Percentiles rank a stretch among this genome's conserved stretches.
Evolutionary conservation across 2,888 invertebrate species (phyloP).

Genomic region (Rambutsinella grinnellia): DNA sequence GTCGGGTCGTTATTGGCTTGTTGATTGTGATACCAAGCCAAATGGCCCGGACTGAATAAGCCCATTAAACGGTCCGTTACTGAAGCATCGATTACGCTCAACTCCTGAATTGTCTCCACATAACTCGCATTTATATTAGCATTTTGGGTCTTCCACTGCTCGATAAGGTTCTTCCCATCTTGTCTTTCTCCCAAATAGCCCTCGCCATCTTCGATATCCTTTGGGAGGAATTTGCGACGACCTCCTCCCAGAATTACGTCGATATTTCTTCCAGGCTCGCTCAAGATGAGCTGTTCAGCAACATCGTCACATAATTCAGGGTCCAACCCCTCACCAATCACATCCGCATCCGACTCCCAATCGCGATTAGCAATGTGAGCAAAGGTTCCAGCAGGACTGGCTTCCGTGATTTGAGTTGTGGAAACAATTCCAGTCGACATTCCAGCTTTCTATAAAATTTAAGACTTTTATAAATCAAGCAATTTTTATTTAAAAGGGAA

Average conservation of each 20-base stretch:
- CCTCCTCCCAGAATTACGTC: slow-evolving; percentile 73
- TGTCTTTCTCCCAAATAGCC: slow-evolving; percentile 71
- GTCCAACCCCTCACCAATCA: slow-evolving; percentile 70
- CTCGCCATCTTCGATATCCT: slow-evolving; percentile 63
- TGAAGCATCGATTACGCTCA: slow-evolving; percentile 71
- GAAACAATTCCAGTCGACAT: slow-evolving; percentile 70
- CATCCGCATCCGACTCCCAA: slow-evolving; percentile 84
- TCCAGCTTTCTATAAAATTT: slow-evolving; percentile 70
- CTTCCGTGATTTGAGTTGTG: slow-evolving; percentile 63
- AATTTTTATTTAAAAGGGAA: not conserved
- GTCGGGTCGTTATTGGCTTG: slow-evolving; percentile 73
- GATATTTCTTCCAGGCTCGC: slow-evolving; percentile 81
- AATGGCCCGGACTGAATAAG: slow-evolving; percentile 48
- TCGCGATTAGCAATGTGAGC: slow-evolving; percentile 70
- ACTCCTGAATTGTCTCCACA: slow-evolving; percentile 73
- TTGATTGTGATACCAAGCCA: slow-evolving; percentile 44
- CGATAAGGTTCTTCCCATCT: slow-evolving; percentile 77
- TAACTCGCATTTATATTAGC: slow-evolving; percentile 69
- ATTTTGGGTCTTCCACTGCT: slow-evolving; percentile 73
- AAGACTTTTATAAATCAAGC: not conserved
- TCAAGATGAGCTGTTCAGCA: slow-evolving; percentile 83
- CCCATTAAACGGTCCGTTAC: slow-evolving; percentile 79
- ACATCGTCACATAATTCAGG: slow-evolving; percentile 81
- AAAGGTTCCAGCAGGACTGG: slow-evolving; percentile 70
- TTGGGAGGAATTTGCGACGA: slow-evolving; percentile 52